phyloP scores from a whole-genome alignment of 2,113 vertebrate genomes.

The Python bivittatus region DNA sequence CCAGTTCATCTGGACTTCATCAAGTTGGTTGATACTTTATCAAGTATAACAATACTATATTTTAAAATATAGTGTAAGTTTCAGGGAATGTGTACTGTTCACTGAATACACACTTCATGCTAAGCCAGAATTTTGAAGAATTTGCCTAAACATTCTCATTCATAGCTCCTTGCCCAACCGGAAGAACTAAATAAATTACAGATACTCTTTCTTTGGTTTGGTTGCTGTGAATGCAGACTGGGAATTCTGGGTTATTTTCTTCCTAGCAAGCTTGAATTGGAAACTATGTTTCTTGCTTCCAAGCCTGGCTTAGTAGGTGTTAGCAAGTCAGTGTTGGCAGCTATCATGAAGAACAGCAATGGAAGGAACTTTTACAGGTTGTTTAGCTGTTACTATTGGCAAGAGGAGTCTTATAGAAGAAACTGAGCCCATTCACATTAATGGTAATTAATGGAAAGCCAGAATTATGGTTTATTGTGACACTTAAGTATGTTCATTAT shows the following conservation, averaged over 20 bases:
- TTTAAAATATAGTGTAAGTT: background rate
- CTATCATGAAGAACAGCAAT: background rate
- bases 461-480: background rate
- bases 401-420: background rate
- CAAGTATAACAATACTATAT: too few relatives aligned
- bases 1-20: too few relatives aligned
- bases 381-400: background rate
- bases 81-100: background rate
- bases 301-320: background rate
- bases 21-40: too few relatives aligned
- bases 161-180: too few relatives aligned
- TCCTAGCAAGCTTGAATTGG: background rate
- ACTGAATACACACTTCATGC: background rate
- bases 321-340: too few relatives aligned
- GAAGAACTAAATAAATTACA: too few relatives aligned
- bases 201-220: too few relatives aligned
- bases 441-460: too few relatives aligned
- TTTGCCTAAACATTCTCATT: too few relatives aligned
- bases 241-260: background rate
- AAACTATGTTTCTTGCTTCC: background rate
- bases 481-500: background rate
- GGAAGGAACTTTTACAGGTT: background rate
- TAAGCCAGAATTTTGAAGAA: too few relatives aligned
- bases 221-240: too few relatives aligned
- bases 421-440: background rate